Base-by-base conservation (phyloP, 1,140 invertebrate genomes). In the Brachionus sp. region DNA sequence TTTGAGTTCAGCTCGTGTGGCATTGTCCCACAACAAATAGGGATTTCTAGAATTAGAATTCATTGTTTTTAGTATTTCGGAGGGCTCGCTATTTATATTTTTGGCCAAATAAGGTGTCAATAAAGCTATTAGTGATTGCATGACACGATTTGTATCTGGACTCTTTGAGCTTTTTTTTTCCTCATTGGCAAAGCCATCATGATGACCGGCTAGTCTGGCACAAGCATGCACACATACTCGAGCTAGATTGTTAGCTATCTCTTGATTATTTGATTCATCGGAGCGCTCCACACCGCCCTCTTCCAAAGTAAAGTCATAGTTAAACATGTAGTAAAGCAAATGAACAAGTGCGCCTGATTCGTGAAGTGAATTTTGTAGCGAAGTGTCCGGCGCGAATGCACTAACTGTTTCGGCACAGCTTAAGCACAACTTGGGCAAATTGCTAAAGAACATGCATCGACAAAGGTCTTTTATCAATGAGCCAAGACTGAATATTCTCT, bases 21-120 rank as follows among this genome's bases (percentile, higher is more conserved):
- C 93, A 90, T 99, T 99, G 88, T 99, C 94, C 98, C 96, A 98
- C 64, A 99, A 93, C 7, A 99, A 90, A 88, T 98, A 98, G 0
- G 98, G 98, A 87, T 94, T 98, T 80, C 94, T 93, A 86, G 94
- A 94, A 89, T 99, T 99, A 16, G 94, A 96, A 84, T 96, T 99
- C 5, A 99, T 88, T 2, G 93, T 92, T 90, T 99, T 99, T 46
- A 99, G 90, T 73, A 98, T 90, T 88, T 95, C 92, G 86, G 93
- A 91, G 0, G 93, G 92, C 75, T 92, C 91, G 29, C 91, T 91
- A 16, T 73, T 39, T 39, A 83, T 53, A 87, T 94, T 92, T 84
- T 92, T 91, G 13, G 95, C 92, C 37, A 98, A 88, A 88, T 95
- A 97, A 0, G 94, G 94, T 0, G 97, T 98, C 6, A 99, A 89